Evolutionary conservation across 2,113 vertebrate genomes (phyloP).

Genomic region (Plecotus auritus): DNA sequence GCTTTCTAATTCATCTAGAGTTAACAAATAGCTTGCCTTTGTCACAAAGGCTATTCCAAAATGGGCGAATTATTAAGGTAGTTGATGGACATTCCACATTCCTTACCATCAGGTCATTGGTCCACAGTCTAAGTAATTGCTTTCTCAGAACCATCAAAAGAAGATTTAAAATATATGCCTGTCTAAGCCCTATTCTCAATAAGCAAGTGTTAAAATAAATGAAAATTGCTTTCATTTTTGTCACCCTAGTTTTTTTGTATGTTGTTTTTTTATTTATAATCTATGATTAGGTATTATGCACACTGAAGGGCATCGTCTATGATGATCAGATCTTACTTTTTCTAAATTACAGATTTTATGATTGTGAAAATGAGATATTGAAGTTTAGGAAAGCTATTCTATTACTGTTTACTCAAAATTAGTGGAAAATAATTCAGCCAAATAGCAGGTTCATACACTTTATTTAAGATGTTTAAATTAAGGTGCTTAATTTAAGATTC

Average conservation of each 20-base stretch:
- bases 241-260: not conserved
- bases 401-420: not conserved
- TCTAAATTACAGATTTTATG: not conserved
- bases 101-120: not conserved
- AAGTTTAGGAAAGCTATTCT: not conserved
- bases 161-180: not conserved
- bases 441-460: not conserved
- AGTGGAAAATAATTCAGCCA: not conserved
- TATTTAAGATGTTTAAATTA: slow-evolving; percentile 5
- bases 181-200: not conserved
- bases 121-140: not conserved
- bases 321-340: not conserved
- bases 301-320: not conserved
- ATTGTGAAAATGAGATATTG: not conserved
- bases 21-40: not conserved
- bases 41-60: not conserved
- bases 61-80: not conserved
- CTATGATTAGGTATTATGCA: not conserved
- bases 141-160: not conserved
- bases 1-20: not conserved
- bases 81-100: not conserved
- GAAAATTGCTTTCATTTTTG: slow-evolving; percentile 14
- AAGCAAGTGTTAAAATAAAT: not conserved
- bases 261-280: not conserved
- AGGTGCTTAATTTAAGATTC: not conserved